Evolutionary conservation across 2,888 invertebrate genomes (phyloP).

Genomic region (Abrostola triplasia): DNA sequence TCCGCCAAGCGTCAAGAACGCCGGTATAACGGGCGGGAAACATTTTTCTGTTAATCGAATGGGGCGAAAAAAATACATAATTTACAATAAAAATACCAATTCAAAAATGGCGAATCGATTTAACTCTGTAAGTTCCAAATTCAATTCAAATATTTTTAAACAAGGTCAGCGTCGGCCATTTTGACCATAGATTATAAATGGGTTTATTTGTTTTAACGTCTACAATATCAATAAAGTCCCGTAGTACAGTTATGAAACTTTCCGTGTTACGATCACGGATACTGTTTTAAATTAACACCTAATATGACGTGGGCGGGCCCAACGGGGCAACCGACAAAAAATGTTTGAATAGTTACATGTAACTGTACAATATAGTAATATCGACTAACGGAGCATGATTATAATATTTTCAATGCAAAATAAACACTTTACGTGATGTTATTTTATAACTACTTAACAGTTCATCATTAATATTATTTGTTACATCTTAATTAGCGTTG

Average conservation of each 20-base stretch:
- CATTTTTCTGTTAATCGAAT: slow-evolving; percentile 66
- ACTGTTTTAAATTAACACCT: slow-evolving; percentile 65
- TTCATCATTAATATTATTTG: not conserved
- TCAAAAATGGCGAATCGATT: slow-evolving; percentile 24
- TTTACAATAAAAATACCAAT: slow-evolving; percentile 26
- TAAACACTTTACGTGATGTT: slow-evolving; percentile 34
- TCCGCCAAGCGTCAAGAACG: slow-evolving; percentile 67
- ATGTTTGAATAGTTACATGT: slow-evolving; percentile 61
- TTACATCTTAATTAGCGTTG: not conserved
- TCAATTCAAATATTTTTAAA: slow-evolving; percentile 17
- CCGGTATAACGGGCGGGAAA: slow-evolving; percentile 66
- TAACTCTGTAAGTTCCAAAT: slow-evolving; percentile 1
- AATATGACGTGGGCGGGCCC: slow-evolving; percentile 53
- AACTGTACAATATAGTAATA: slow-evolving; percentile 69
- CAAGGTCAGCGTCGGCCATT: slow-evolving; percentile 34
- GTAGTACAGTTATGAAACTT: slow-evolving; percentile 51
- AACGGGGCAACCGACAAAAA: slow-evolving; percentile 60
- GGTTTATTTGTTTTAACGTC: slow-evolving; percentile 36
- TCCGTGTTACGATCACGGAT: slow-evolving; percentile 46
- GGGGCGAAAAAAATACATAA: slow-evolving; percentile 43
- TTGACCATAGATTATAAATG: slow-evolving; percentile 15
- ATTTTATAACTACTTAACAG: not conserved
- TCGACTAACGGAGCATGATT: slow-evolving; percentile 62
- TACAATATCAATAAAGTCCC: slow-evolving; percentile 33
- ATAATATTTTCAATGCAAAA: slow-evolving; percentile 52